Percentiles rank a stretch among this genome's conserved stretches.
These are phyloP conservation scores for Neosalanx taihuensis DNA, from an alignment of 2,797 vertebrate species.

Conservation along the genomic window DNA sequence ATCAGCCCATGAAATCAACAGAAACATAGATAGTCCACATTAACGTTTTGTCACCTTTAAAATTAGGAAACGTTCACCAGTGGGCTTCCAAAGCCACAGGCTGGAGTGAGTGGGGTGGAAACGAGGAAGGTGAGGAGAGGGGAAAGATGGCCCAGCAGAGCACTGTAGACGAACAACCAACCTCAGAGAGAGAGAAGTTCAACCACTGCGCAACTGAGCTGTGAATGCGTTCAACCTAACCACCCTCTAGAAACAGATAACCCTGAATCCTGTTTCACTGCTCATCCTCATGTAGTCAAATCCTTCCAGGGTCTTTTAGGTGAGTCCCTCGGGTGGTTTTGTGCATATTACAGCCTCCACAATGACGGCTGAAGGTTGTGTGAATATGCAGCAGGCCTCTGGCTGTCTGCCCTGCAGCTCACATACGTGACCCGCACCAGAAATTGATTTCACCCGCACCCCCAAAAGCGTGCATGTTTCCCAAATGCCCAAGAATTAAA, in stretches of 20 bases:
- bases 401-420: slow-evolving; percentile 33
- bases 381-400: slow-evolving; percentile 44
- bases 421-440: slow-evolving; percentile 35
- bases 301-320: slow-evolving; percentile 28
- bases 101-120: too few relatives aligned
- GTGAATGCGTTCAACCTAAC: not conserved
- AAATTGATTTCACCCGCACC: slow-evolving; percentile 68
- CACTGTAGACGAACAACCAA: too few relatives aligned
- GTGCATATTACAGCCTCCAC: slow-evolving; percentile 37
- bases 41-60: too few relatives aligned
- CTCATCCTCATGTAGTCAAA: slow-evolving; percentile 2
- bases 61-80: too few relatives aligned
- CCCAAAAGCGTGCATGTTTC: slow-evolving; percentile 50
- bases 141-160: too few relatives aligned
- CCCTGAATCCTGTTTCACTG: not conserved
- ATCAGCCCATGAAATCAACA: too few relatives aligned
- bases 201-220: too few relatives aligned
- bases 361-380: slow-evolving; percentile 38
- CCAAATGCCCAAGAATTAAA: slow-evolving; percentile 72
- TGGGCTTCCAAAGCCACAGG: too few relatives aligned
- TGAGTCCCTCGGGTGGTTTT: slow-evolving; percentile 38
- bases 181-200: not conserved
- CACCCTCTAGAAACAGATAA: not conserved
- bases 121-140: too few relatives aligned
- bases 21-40: too few relatives aligned